phyloP scores from a whole-genome alignment of 2,888 invertebrate genomes.

The Scaptomyza caliginosa region DNA sequence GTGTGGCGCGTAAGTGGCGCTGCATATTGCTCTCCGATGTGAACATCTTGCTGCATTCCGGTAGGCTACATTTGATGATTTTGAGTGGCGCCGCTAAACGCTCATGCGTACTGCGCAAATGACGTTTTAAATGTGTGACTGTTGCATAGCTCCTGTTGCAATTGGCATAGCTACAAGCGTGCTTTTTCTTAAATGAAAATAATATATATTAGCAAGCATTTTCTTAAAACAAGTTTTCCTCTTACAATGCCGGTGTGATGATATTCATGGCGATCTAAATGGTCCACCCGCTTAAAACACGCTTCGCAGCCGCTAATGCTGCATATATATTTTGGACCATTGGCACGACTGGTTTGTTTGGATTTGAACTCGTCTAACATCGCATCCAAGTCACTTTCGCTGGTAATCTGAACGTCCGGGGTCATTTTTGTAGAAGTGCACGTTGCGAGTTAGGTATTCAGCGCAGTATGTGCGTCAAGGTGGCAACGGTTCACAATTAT shows the following conservation, averaged over 20 bases:
- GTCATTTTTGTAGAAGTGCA: conserved; percentile 57
- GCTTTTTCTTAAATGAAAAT: conserved; percentile 84
- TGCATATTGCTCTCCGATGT: conserved; percentile 86
- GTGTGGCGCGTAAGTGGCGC: conserved; percentile 86
- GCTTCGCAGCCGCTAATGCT: conserved; percentile 85
- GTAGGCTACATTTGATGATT: conserved; percentile 70
- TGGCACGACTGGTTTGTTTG: conserved; percentile 47
- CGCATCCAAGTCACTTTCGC: conserved; percentile 81
- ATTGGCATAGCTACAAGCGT: conserved; percentile 85
- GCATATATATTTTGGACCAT: conserved; percentile 84
- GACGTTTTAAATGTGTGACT: conserved; percentile 87
- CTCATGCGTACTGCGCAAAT: conserved; percentile 85
- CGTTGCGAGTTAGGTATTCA: background rate
- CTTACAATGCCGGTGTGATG: conserved; percentile 86
- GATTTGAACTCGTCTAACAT: conserved; percentile 58
- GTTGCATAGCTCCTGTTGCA: conserved; percentile 87
- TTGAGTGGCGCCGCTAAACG: conserved; percentile 59
- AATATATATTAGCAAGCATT: background rate
- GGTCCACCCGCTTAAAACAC: conserved; percentile 85
- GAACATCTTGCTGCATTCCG: conserved; percentile 85
- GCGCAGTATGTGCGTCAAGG: too few species aligned
- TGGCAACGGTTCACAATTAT: too few species aligned
- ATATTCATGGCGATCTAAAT: conserved; percentile 86
- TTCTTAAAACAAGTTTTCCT: background rate
- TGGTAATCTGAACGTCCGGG: conserved; percentile 61